phyloP scores from a whole-genome alignment of 2,113 vertebrate genomes.

The Zootoca vivipara region DNA sequence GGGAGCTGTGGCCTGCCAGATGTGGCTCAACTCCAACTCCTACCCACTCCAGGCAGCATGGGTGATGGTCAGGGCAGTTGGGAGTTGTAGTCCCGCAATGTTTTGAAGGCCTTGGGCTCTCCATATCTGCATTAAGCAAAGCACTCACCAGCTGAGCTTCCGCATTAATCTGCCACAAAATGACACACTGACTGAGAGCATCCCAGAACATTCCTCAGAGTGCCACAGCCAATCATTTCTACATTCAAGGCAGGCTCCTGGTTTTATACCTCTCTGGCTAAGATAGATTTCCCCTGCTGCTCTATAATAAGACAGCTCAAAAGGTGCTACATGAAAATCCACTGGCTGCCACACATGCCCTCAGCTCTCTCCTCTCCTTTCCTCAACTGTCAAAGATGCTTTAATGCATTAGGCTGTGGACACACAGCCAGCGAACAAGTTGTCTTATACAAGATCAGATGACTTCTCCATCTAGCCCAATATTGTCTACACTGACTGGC shows the following conservation, averaged over 20 bases:
- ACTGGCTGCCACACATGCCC: background rate
- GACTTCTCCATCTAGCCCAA: too few species aligned
- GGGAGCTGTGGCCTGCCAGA: too few species aligned
- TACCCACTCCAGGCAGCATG: too few species aligned
- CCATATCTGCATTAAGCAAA: background rate
- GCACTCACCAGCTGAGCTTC: background rate
- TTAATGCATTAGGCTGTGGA: too few species aligned
- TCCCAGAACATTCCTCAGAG: background rate
- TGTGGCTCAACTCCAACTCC: too few species aligned
- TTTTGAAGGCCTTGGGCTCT: too few species aligned
- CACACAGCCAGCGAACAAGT: too few species aligned
- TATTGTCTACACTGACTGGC: too few species aligned
- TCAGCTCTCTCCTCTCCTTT: background rate
- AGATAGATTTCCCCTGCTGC: background rate
- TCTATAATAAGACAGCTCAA: background rate
- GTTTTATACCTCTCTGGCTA: background rate
- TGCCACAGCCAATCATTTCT: background rate
- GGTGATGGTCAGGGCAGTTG: too few species aligned
- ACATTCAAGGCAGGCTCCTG: background rate
- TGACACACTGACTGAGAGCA: background rate
- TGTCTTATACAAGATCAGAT: too few species aligned
- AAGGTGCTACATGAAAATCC: background rate
- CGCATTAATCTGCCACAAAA: background rate
- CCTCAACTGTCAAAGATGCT: too few species aligned
- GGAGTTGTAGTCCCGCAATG: too few species aligned